Evolutionary conservation across 2,113 vertebrate genomes (phyloP), one percentile per base, ranked within the genome.

Genomic region (Brevimyrus niger): DNA sequence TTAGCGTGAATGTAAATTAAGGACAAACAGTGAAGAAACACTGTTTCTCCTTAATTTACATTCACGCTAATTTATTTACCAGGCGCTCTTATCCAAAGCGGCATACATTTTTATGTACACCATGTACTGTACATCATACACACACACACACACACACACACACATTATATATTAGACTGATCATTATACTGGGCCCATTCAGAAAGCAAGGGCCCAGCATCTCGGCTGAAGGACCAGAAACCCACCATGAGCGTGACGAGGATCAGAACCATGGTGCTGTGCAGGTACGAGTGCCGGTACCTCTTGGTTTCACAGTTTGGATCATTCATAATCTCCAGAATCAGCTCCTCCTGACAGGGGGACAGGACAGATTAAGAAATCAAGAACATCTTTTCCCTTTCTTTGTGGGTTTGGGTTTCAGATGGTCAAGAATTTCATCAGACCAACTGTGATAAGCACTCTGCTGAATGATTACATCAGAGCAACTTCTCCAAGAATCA

Each of bases 281-380:
- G 93, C 0, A 95, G 1, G 92, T 97, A 99, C 0, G 97, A 98
- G 91, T 99, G 97, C 61, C 90, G 90, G 90, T 96, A 95, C 0
- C 0, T 4, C 69, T 1, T 94, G 0, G 94, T 91, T 0, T 90
- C 0, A 1, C 95, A 95, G 27, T 94, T 27, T 0, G 93, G 83
- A 8, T 96, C 89, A 51, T 95, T 97, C 85, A 98, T 95, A 87
- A 98, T 93, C n/a, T 96, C 92, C 88, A 99, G 82, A 1, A 96
- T 96, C 90, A 99, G 92, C 58, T 98, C 97, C 91, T 99, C 98
- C 98, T 99, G 5, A 23, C 38, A 87, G 23, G 88, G 3, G 91
- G 17, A 93, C 8, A 87, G 55, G 51, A 61, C 6, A 31, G 17
- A 31, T 38, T 61, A n/a, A 61, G 35, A 38, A 31, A 87, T 6